A percentile compares a stretch with the other conserved stretches of the same genome.
These are phyloP conservation scores for Tenodera sinensis DNA, from an alignment of 2,888 invertebrate genomes.

Conservation along the genomic window DNA sequence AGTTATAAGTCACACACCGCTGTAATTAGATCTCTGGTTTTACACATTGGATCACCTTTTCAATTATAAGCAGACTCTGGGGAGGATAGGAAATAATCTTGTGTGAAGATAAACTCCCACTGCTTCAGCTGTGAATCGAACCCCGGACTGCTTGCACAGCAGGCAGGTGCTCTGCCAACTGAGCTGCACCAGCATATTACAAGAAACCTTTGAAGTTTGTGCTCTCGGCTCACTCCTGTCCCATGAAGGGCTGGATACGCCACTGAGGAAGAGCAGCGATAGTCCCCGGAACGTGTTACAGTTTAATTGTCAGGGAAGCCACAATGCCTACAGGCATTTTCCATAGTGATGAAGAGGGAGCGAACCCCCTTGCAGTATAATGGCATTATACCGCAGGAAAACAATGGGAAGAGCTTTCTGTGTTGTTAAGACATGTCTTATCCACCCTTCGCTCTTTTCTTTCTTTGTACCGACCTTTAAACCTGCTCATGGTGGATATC, in stretches of 20 bases:
- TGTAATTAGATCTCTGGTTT: too few relatives aligned
- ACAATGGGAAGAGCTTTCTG: slow-evolving; percentile 15
- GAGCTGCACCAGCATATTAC: too few relatives aligned
- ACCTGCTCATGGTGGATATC: background rate
- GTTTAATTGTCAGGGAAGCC: slow-evolving; percentile 20
- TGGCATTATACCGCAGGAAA: slow-evolving; percentile 12
- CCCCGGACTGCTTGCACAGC: too few relatives aligned
- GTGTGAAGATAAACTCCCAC: too few relatives aligned
- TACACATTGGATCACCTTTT: too few relatives aligned
- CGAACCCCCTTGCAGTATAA: background rate
- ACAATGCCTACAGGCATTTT: slow-evolving; percentile 10
- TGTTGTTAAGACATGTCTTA: slow-evolving; percentile 13
- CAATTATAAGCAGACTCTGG: too few relatives aligned
- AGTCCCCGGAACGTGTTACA: slow-evolving; percentile 13
- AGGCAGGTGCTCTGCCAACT: too few relatives aligned
- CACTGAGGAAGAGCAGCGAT: background rate
- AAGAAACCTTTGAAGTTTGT: too few relatives aligned
- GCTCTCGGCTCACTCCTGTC: too few relatives aligned
- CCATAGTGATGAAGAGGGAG: background rate
- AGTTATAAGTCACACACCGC: too few relatives aligned
- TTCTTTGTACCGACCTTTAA: slow-evolving; percentile 9
- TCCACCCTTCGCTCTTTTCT: background rate
- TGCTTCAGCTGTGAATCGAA: too few relatives aligned
- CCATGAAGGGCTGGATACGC: background rate
- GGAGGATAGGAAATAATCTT: too few relatives aligned